phyloP scores from a whole-genome alignment of 2,113 vertebrate species.

The Dipodomys stephensi region DNA sequence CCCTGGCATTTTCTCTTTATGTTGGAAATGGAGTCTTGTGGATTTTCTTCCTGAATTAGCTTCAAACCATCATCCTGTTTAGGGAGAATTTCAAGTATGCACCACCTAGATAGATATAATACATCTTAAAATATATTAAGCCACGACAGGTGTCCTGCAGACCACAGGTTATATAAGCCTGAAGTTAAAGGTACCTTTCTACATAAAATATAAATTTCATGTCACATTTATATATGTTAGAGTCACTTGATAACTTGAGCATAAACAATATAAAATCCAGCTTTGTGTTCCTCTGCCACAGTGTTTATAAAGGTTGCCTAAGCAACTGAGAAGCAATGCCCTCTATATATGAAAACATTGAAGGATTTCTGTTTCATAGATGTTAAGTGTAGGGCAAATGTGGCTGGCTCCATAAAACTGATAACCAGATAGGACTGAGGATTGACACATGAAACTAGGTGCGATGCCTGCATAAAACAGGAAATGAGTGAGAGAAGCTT shows the following conservation, averaged over 20 bases:
- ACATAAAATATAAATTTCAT: not conserved
- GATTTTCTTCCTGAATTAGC: too few relatives aligned
- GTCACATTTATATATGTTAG: not conserved
- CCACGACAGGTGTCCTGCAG: not conserved
- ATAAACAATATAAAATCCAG: not conserved
- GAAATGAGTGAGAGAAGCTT: not conserved
- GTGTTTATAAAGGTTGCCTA: not conserved
- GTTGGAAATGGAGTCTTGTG: too few relatives aligned
- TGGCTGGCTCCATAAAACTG: not conserved
- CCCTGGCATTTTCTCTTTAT: too few relatives aligned
- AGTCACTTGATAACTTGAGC: not conserved
- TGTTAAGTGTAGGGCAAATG: not conserved
- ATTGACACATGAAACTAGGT: not conserved
- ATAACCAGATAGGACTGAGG: not conserved
- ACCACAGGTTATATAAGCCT: fast-evolving
- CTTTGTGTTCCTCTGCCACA: not conserved
- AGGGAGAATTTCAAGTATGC: too few relatives aligned
- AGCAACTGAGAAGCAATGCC: not conserved
- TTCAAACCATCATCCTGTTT: too few relatives aligned
- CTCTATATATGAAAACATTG: not conserved
- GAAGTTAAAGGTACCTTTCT: not conserved
- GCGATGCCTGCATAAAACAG: not conserved
- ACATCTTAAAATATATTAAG: not conserved
- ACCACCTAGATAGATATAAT: too few relatives aligned
- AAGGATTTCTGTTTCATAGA: too few relatives aligned